Conservation (phyloP, 2,888 invertebrate genomes). For the Hirudinaria manillensis region DNA sequence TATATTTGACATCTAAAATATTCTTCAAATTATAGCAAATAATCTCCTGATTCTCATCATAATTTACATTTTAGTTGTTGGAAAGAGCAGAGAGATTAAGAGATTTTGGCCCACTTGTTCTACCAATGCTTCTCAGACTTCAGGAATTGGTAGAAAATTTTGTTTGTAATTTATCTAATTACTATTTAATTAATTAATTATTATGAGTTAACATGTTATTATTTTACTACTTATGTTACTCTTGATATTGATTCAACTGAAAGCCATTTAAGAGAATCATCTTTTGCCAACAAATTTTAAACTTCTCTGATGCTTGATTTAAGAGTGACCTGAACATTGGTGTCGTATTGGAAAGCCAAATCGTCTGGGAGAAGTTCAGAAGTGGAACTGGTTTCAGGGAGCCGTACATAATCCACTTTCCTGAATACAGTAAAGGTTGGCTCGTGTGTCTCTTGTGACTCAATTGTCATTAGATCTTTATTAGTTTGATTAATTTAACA, state of each 20-base stretch:
- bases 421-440: constrained; percentile 69
- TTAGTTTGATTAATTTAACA: no score
- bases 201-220: neutral
- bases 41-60: constrained; percentile 1
- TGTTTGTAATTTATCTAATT: neutral
- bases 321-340: constrained; percentile 66
- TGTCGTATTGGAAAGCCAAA: constrained; percentile 70
- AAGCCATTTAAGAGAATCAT: neutral
- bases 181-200: neutral
- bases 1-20: neutral
- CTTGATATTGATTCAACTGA: neutral
- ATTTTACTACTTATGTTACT: neutral
- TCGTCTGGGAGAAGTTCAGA: constrained; percentile 74
- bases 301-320: no score
- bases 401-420: constrained; percentile 69
- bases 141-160: constrained; percentile 62
- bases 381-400: constrained; percentile 66
- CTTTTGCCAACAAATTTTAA: no score
- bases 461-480: neutral
- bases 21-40: neutral
- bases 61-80: constrained; percentile 57
- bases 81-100: constrained; percentile 76
- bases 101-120: constrained; percentile 67
- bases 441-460: neutral
- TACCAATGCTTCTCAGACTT: constrained; percentile 68